Base-by-base conservation (phyloP, 64 coral and sea anemone genomes). In the Stylophora pistillata region DNA sequence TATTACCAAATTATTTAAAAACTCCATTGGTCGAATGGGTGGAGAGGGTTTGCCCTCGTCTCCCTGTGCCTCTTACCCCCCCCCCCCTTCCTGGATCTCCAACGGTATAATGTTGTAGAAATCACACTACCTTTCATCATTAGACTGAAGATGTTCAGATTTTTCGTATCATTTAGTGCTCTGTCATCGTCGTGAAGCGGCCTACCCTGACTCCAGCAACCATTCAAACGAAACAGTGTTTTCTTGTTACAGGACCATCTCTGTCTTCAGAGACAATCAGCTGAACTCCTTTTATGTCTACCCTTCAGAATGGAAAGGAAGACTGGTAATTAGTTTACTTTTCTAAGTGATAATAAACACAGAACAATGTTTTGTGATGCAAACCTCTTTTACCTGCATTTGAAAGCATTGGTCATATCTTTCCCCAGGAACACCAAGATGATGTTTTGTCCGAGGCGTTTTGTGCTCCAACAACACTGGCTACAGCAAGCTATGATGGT, bases 241-340 rank as follows among this genome's bases (percentile, higher is more conserved):
- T 53, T 18, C 72, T 91, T 29, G 31, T 77, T 85, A 13, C 52
- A 99, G 97, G 78, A 79, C 97, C 7, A 69, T 99, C 37, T 95
- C 93, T 66, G 97, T 95, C 57, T 95, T 99, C 61, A 93, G 97
- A 10, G 97, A 95, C 69, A 83, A 82, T 53, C 97, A 99, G 61
- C 79, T 99, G 26, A 99, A 95, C 72, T 95, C 97, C 21, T 99
- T 95, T 33, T 99, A 99, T 63, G 93, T 99, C 10, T 90, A 99
- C 20, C 97, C 97, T 47, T 89, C 93, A 20, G 97, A 99, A 4
- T 99, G 97, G 97, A 99, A 99, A 73, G 97, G 97, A 64, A 90
- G 97, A 32, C 97, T 95, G 93, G 97, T 99, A 47, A 91, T 61
- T 15, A 18, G 9, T 53, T 55, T 6, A 12, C 41, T 11, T 17